Evolutionary conservation across 1,140 invertebrate genomes (phyloP), one percentile per base, ranked within the genome.

Genomic region (Drosophila jambulina): DNA sequence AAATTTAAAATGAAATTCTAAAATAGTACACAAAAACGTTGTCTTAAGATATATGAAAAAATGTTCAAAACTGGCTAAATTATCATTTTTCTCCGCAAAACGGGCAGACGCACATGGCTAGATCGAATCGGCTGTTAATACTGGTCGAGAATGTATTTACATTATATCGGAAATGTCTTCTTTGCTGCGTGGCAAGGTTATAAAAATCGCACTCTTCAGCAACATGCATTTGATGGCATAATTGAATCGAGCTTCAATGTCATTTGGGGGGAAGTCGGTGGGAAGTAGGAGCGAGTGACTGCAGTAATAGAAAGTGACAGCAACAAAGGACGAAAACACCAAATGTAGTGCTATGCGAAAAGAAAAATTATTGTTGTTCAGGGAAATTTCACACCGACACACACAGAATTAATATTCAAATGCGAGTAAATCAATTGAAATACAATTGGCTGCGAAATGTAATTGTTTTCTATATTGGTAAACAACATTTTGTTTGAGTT

Each of bases 221-320:
- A 46, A 67, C 70, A 58, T 51, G 34, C 38, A 48, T 61, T 64
- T 57, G 49, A 51, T 63, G 15, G 9, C 62, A 67, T 75, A 78
- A 78, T 78, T 82, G 43, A 87, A 79, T 82, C 25, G 36, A 78
- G 15, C 23, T 68, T 58, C 46, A 54, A 64, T 68, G 48, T n/a
- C 64, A 34, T 9, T 36, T 4, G 19, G 5, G 1, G 7, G 27
- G 3, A n/a, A 46, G 8, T 13, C 12, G 4, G n/a, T 45, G 43
- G 19, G 9, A 29, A 9, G 15, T n/a, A 10, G 21, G 23, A 29
- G 34, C 17, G 8, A 29, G 32, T 32, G 45, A 17, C 34, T 29
- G 27, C 15, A 27, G 34, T 23, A n/a, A 36, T 13, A 9, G 17
- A 34, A 62, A 34, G 12, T n/a, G 19, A 7, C 40, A 56, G 19